phyloP scores from a whole-genome alignment of 2,888 invertebrate species.

The Dusona sp. region DNA sequence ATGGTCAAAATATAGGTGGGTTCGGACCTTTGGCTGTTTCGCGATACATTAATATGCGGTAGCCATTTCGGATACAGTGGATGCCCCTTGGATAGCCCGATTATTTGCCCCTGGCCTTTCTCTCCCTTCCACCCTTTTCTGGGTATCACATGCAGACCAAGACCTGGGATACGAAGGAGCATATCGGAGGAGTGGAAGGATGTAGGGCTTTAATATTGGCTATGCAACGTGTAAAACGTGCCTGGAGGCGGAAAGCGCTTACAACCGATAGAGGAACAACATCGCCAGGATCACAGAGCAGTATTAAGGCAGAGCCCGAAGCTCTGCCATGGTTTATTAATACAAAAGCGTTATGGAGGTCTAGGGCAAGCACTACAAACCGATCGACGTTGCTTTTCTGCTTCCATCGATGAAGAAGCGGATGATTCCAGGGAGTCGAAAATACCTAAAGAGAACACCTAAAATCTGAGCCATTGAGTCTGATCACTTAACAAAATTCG shows the following conservation, averaged over 20 bases:
- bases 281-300: constrained; percentile 18
- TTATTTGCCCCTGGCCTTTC: constrained; percentile 77
- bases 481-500: not conserved
- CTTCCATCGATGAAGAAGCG: not conserved
- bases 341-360: constrained; percentile 34
- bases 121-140: constrained; percentile 14
- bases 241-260: constrained; percentile 71
- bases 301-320: constrained; percentile 38
- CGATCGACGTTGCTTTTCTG: constrained; percentile 13
- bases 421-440: not conserved
- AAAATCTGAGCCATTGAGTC: not conserved
- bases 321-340: constrained; percentile 53
- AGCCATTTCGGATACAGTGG: constrained; percentile 74
- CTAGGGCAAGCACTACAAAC: constrained; percentile 15
- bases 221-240: constrained; percentile 80
- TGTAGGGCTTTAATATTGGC: constrained; percentile 77
- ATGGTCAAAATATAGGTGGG: constrained; percentile 9
- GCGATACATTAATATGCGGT: constrained; percentile 69
- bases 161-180: not conserved
- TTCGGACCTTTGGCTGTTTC: constrained; percentile 58
- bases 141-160: constrained; percentile 50
- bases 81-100: constrained; percentile 75
- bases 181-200: constrained; percentile 23
- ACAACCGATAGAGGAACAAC: not conserved
- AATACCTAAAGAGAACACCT: not conserved